Percentiles rank a stretch among this genome's conserved stretches.
phyloP scores from a whole-genome alignment of 2,113 vertebrate species.

The Ifrita kowaldi region DNA sequence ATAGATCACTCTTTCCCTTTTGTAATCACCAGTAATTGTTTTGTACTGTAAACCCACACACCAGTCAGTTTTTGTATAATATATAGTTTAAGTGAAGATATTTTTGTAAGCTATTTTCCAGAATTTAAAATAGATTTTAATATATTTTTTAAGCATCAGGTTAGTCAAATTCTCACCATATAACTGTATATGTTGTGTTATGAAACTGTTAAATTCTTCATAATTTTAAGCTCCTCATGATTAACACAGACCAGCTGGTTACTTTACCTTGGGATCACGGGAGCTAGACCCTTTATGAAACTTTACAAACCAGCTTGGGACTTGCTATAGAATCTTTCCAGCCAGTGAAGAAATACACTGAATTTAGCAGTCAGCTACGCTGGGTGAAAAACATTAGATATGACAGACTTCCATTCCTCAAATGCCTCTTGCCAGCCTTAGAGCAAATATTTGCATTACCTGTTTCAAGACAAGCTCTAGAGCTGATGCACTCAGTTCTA shows the following conservation, averaged over 20 bases:
- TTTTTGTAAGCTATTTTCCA: conserved; percentile 38
- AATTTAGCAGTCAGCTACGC: neutral
- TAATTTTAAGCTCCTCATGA: conserved; percentile 51
- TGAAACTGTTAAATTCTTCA: conserved; percentile 4
- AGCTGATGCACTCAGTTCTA: neutral
- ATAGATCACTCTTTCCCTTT: conserved; percentile 46
- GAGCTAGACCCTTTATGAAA: neutral
- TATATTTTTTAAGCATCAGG: conserved; percentile 64
- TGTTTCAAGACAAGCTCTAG: neutral
- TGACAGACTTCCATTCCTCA: neutral
- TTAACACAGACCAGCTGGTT: conserved; percentile 15
- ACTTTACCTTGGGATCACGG: neutral
- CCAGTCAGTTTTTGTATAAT: conserved; percentile 1
- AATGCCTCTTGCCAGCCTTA: neutral
- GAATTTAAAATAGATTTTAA: conserved; percentile 48
- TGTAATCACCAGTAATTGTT: conserved; percentile 27
- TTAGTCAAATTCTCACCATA: conserved; percentile 20
- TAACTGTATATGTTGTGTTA: conserved; percentile 17
- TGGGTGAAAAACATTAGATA: neutral
- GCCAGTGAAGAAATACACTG: neutral
- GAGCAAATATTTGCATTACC: neutral
- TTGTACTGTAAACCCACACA: conserved; percentile 32
- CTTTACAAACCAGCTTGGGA: neutral
- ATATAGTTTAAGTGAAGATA: conserved; percentile 4
- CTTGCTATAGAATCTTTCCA: neutral